phyloP scores from a whole-genome alignment of 2,888 invertebrate genomes.

The Agonopterix alstromeriana region DNA sequence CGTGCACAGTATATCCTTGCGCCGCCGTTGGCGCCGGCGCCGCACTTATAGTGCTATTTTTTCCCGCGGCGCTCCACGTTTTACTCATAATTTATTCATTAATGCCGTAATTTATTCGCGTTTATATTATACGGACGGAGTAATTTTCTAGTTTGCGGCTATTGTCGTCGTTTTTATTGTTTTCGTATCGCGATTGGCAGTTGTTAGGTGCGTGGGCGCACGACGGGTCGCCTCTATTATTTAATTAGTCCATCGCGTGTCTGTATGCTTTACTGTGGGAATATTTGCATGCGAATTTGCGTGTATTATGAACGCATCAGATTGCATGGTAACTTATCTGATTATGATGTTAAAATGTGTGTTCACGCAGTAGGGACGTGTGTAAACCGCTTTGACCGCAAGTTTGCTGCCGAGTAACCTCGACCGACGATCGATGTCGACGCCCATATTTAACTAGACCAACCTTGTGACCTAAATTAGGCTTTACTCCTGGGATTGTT shows the following conservation, averaged over 20 bases:
- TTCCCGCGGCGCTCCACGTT: slow-evolving; percentile 56
- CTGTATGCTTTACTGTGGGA: slow-evolving; percentile 33
- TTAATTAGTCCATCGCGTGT: slow-evolving; percentile 48
- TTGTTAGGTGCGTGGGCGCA: slow-evolving; percentile 27
- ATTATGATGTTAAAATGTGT: slow-evolving; percentile 10
- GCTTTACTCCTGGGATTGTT: slow-evolving; percentile 4
- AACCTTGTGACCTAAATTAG: slow-evolving; percentile 39
- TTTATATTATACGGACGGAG: slow-evolving; percentile 41
- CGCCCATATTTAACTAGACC: slow-evolving; percentile 24
- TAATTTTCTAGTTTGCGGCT: slow-evolving; percentile 58
- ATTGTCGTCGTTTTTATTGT: slow-evolving; percentile 45
- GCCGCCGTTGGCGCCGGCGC: slow-evolving; percentile 65
- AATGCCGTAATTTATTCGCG: slow-evolving; percentile 58
- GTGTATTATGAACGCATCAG: slow-evolving; percentile 19
- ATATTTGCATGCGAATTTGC: slow-evolving; percentile 25
- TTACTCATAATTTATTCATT: slow-evolving; percentile 70
- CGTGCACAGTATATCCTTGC: slow-evolving; percentile 59
- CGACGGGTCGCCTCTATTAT: slow-evolving; percentile 23
- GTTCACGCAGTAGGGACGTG: slow-evolving; percentile 14
- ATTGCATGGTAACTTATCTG: slow-evolving; percentile 9
- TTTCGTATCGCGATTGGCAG: slow-evolving; percentile 29
- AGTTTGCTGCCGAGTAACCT: slow-evolving; percentile 12
- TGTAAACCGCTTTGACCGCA: slow-evolving; percentile 13
- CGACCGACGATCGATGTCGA: slow-evolving; percentile 15
- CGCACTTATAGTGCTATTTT: slow-evolving; percentile 67